Evolutionary conservation across 2,113 vertebrate species (phyloP).

Genomic region (Apodemus speciosus): DNA sequence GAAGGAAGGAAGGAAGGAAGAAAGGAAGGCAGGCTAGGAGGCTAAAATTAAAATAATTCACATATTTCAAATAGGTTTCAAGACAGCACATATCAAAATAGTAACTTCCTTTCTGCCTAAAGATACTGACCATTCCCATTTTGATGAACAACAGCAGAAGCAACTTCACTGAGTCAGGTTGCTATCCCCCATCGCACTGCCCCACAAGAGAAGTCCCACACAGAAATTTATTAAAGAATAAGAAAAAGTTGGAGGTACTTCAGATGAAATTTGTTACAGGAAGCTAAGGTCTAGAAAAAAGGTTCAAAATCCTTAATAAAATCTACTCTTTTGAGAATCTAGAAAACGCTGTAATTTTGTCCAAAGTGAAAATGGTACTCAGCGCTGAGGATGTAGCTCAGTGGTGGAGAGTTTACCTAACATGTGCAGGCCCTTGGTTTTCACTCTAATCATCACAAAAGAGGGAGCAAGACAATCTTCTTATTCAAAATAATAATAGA

Average conservation of each 20-base stretch:
- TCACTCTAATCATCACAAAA: background rate
- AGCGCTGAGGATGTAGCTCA: background rate
- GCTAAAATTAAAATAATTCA: constrained; percentile 26
- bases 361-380: background rate
- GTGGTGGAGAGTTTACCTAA: background rate
- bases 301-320: background rate
- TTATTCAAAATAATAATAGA: constrained; percentile 28
- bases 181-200: background rate
- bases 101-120: background rate
- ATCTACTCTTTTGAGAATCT: background rate
- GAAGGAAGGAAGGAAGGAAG: no score
- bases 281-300: background rate
- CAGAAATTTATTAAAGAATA: constrained; percentile 5
- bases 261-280: background rate
- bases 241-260: background rate
- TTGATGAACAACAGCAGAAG: background rate
- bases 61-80: background rate
- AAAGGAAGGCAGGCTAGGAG: background rate
- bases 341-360: constrained; percentile 15
- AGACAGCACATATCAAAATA: background rate
- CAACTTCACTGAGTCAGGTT: background rate
- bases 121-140: background rate
- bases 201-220: background rate
- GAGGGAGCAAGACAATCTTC: background rate
- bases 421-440: background rate